Conservation (phyloP, 2,888 invertebrate species). For the Apocheima hispidaria region DNA sequence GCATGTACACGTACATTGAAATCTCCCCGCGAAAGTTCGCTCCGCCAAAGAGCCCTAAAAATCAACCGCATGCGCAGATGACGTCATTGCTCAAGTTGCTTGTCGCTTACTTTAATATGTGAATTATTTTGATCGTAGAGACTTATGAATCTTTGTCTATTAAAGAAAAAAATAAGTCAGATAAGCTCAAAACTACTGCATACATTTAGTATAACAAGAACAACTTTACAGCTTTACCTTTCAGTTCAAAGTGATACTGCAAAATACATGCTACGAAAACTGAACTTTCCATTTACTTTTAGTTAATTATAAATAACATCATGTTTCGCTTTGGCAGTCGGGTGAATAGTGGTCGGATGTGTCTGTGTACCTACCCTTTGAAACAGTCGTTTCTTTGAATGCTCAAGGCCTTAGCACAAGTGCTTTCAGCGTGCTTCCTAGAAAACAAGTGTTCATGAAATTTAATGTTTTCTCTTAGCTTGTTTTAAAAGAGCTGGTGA, state of each 20-base stretch:
- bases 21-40: too few species aligned
- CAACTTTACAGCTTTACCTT: too few species aligned
- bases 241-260: neutral
- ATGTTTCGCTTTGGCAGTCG: constrained; percentile 43
- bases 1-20: too few species aligned
- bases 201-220: too few species aligned
- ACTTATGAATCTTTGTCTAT: too few species aligned
- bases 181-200: too few species aligned
- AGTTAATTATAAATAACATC: constrained; percentile 58
- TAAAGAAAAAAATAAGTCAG: too few species aligned
- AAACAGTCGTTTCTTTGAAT: constrained; percentile 26
- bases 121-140: too few species aligned
- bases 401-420: constrained; percentile 15
- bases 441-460: constrained; percentile 23
- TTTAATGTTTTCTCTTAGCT: constrained; percentile 14
- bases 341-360: constrained; percentile 51
- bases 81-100: too few species aligned
- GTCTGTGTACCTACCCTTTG: constrained; percentile 32
- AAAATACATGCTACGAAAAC: neutral
- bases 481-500: constrained; percentile 9
- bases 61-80: too few species aligned
- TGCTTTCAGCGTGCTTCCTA: constrained; percentile 16
- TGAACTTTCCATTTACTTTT: constrained; percentile 14
- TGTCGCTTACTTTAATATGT: too few species aligned
- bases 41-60: too few species aligned